These are phyloP conservation scores for Gobionotothen gibberifrons DNA, from an alignment of 2,797 vertebrate species.

Conservation along the genomic window DNA sequence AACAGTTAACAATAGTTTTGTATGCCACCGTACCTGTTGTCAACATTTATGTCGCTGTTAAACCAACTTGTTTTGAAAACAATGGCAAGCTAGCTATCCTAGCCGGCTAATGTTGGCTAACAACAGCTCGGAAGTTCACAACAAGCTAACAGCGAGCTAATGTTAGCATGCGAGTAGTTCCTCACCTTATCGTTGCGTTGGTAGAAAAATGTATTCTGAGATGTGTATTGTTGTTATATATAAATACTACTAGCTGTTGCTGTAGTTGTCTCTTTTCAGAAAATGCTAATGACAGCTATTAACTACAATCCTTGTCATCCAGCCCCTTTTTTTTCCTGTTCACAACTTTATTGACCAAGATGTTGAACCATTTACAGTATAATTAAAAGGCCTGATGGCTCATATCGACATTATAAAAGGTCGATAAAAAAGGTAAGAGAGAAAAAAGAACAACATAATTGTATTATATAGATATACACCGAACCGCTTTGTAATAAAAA, in stretches of 20 bases:
- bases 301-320: slow-evolving; percentile 25
- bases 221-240: not conserved
- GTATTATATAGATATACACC: not conserved
- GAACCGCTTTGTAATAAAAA: not conserved
- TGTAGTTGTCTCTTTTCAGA: slow-evolving; percentile 21
- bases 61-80: slow-evolving; percentile 48
- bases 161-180: not conserved
- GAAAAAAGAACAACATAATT: not conserved
- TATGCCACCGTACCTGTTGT: not conserved
- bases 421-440: too few relatives aligned
- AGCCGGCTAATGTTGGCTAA: slow-evolving; percentile 59
- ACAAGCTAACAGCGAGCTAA: slow-evolving; percentile 10
- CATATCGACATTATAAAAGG: not conserved
- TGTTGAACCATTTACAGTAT: not conserved
- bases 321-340: slow-evolving; percentile 11
- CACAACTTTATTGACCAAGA: slow-evolving; percentile 68
- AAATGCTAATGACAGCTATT: slow-evolving; percentile 38
- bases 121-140: slow-evolving; percentile 59
- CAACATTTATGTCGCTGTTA: not conserved
- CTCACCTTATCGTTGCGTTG: slow-evolving; percentile 55
- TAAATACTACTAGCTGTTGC: slow-evolving; percentile 1
- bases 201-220: not conserved
- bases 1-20: not conserved
- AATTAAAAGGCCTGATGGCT: not conserved
- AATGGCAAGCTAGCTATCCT: slow-evolving; percentile 42